Conservation (phyloP, 2,797 vertebrate genomes). For the Selene dorsalis region DNA sequence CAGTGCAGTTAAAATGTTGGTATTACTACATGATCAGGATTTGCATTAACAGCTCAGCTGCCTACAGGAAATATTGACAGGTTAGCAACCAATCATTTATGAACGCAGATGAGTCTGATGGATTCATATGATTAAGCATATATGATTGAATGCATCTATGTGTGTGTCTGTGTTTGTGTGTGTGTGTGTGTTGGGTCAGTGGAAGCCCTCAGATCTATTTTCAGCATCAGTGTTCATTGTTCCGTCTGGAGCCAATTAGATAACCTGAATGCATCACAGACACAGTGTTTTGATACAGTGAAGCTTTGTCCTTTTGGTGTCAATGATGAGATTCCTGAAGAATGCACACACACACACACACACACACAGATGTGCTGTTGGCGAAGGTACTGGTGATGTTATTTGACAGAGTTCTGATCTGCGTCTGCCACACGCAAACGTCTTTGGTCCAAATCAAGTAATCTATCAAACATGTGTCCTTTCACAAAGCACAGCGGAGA, state of each 20-base stretch:
- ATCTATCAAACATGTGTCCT: constrained; percentile 77
- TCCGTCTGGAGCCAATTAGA: constrained; percentile 63
- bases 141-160: constrained; percentile 3
- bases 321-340: constrained; percentile 63
- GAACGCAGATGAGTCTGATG: no score
- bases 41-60: no score
- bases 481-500: constrained; percentile 53
- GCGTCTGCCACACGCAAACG: constrained; percentile 73
- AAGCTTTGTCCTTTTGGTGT: constrained; percentile 53
- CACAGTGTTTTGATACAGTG: constrained; percentile 53
- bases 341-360: constrained; percentile 44
- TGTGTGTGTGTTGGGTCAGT: constrained; percentile 15
- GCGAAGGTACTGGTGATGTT: constrained; percentile 65
- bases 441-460: constrained; percentile 73
- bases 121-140: constrained; percentile 9
- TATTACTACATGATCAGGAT: no score
- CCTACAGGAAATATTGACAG: no score
- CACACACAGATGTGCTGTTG: constrained; percentile 49
- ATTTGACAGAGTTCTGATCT: constrained; percentile 73
- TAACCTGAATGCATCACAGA: constrained; percentile 57
- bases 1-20: no score
- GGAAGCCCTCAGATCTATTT: constrained; percentile 60
- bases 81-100: no score
- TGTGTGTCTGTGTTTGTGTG: constrained; percentile 14
- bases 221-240: constrained; percentile 49